Evolutionary conservation across 2,888 invertebrate species (phyloP).

Genomic region (Cerastis leucographa): DNA sequence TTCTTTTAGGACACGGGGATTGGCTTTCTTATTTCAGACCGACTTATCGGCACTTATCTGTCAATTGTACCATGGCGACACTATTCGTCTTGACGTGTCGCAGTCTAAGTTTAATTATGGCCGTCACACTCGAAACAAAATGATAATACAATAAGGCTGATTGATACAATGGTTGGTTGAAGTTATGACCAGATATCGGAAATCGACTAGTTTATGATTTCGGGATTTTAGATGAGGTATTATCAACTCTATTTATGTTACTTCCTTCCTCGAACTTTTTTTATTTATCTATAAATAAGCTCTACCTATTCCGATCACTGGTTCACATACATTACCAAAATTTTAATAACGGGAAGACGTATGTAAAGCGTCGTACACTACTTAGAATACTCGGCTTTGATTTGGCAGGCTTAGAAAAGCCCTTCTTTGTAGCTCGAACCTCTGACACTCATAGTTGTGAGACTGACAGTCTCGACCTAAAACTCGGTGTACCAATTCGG

Average conservation of each 20-base stretch:
- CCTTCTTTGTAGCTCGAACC: background rate
- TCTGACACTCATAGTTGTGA: constrained; percentile 1
- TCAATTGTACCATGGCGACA: background rate
- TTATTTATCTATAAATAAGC: too few species aligned
- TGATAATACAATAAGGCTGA: constrained; percentile 4
- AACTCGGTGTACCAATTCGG: background rate
- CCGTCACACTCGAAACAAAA: background rate
- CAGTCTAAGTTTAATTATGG: background rate
- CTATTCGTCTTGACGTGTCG: background rate
- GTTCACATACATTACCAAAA: background rate
- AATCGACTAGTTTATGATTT: too few species aligned
- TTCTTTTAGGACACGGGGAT: background rate
- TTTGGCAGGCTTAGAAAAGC: background rate
- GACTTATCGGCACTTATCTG: background rate
- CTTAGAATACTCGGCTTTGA: background rate
- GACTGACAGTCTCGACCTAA: background rate
- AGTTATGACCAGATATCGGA: too few species aligned
- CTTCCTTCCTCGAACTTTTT: too few species aligned
- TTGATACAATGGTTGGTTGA: background rate
- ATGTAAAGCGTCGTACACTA: constrained; percentile 12
- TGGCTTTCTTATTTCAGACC: background rate
- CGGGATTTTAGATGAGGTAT: too few species aligned
- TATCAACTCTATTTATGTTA: too few species aligned
- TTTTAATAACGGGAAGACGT: constrained; percentile 1
- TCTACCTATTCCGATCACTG: too few species aligned